Evolutionary conservation across 2,888 invertebrate genomes (phyloP), one percentile per base, ranked within the genome.

Genomic region (Pristionchus fissidentatus): DNA sequence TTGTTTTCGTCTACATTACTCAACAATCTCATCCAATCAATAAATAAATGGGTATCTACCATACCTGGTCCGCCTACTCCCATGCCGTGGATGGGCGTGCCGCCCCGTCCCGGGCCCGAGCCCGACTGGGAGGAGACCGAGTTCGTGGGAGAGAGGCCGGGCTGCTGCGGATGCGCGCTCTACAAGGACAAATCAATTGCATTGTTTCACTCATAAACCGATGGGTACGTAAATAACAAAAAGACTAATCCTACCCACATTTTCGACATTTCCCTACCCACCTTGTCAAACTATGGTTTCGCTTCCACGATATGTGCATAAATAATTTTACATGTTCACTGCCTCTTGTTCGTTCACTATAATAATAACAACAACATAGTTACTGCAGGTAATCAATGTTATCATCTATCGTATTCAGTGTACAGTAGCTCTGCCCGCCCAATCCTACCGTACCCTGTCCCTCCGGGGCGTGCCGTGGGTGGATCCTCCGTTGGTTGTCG

Each of bases 111-210:
- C 8, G 70, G 70, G 8, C 70, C 41, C n/a, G 7, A 38, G 5
- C 70, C 70, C 1, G 70, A 70, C 15, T 70, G 70, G 1, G 70
- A 70, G 26, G 70, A 70, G n/a, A 41, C 43, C 41, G 70, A 70
- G n/a, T 70, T 70, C 15, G 70, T 70, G 7, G 70, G 70, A 5
- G 70, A 70, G 26, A 70, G 41, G 1, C 70, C 70, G 10, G 70
- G 13, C n/a, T n/a, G n/a, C n/a, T n/a, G n/a, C n/a, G 70, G 70
- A 15, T 70, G 70, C 70, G 70, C 70, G 43, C 70, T 70, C 70
- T 70, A 41, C 19, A 66, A 35, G 8, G 55, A 55, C n/a, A 22
- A 55, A 55, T 55, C 22, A 57, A 57, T 10, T 13, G 29, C 60
- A 15, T 15, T 32, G 15, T 32, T 60, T 60, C 60, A 32, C 60